phyloP scores from a whole-genome alignment of 30 jellyfish, hydroid and myxozoan genomes.

The Hydractinia symbiolongicarpus region DNA sequence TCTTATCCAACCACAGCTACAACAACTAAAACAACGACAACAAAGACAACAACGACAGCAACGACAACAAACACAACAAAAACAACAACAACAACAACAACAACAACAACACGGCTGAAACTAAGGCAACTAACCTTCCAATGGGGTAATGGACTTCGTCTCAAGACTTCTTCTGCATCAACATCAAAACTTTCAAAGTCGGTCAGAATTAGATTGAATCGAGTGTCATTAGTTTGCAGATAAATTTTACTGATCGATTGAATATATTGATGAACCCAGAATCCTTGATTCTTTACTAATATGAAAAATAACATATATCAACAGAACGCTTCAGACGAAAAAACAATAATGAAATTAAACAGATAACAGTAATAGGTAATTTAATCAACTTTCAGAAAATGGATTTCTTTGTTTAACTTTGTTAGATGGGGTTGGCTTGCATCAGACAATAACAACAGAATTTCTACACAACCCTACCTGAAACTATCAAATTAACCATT shows the following conservation, averaged over 20 bases:
- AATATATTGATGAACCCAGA: constrained; percentile 74
- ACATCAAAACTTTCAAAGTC: constrained; percentile 74
- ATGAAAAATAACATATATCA: neutral
- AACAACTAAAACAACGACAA: too few species aligned
- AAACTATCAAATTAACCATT: constrained; percentile 54
- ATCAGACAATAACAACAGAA: too few species aligned
- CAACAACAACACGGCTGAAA: neutral
- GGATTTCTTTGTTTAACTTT: too few species aligned
- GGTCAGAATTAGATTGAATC: constrained; percentile 43
- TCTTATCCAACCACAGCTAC: too few species aligned
- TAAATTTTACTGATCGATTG: constrained; percentile 47
- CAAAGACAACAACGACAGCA: too few species aligned
- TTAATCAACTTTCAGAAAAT: too few species aligned
- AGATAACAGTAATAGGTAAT: neutral
- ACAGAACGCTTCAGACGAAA: neutral
- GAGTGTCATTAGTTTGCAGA: constrained; percentile 36
- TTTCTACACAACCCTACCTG: constrained; percentile 25
- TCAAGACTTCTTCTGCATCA: constrained; percentile 29
- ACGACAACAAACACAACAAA: too few species aligned
- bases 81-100: too few species aligned
- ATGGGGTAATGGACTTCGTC: constrained; percentile 47
- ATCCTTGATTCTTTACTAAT: constrained; percentile 67
- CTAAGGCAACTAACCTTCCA: constrained; percentile 38
- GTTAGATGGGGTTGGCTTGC: too few species aligned
- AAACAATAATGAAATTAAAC: neutral